Evolutionary conservation across 2,113 vertebrate species (phyloP).

Genomic region (Chloropsis hardwickii): DNA sequence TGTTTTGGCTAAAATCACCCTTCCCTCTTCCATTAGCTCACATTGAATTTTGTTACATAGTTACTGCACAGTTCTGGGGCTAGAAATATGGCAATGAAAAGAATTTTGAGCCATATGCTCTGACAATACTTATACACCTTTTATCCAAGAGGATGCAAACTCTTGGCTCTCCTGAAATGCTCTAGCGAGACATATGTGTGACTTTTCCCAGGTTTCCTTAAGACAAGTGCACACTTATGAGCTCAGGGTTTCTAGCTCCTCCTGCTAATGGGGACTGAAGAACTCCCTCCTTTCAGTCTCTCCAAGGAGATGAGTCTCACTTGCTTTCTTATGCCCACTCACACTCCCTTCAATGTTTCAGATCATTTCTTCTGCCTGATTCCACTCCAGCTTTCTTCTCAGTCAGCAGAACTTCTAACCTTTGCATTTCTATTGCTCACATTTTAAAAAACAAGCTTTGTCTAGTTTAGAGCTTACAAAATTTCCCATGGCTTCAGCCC

Average conservation of each 20-base stretch:
- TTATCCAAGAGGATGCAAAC: neutral
- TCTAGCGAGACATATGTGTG: neutral
- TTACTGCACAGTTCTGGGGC: neutral
- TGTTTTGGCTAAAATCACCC: neutral
- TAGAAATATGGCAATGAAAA: neutral
- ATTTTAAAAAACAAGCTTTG: neutral
- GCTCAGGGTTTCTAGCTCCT: neutral
- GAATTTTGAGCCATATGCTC: neutral
- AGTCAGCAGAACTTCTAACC: neutral
- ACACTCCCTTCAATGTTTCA: neutral
- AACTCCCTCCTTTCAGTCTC: neutral
- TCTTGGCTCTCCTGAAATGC: neutral
- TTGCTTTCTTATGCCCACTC: neutral
- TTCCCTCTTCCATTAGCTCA: neutral
- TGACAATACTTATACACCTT: neutral
- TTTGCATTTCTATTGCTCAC: neutral
- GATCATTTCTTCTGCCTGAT: neutral
- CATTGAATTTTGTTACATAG: neutral
- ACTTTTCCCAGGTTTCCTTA: neutral
- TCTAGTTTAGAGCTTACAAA: neutral
- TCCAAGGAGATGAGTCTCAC: neutral
- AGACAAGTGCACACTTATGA: fast-evolving
- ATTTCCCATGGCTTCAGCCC: neutral
- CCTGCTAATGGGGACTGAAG: neutral
- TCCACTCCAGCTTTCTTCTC: neutral